Conservation (phyloP, 2,888 invertebrate genomes). For the Hermodice carunculata region DNA sequence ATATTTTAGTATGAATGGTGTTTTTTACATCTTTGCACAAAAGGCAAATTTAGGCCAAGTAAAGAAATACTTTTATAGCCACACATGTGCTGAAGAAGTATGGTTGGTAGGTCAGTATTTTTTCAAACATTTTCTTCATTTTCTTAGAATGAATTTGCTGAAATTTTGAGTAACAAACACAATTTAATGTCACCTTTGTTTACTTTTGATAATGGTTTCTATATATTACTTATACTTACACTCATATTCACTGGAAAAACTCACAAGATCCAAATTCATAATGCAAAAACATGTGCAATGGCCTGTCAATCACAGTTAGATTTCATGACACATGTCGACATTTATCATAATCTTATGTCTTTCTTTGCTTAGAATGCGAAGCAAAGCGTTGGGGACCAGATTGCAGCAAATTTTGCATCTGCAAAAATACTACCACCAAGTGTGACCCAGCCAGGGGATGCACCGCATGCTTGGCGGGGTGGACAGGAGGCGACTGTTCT, state of each 20-base stretch:
- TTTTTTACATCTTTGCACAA: too few species aligned
- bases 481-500: slow-evolving; percentile 3
- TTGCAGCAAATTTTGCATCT: background rate
- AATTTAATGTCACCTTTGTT: too few species aligned
- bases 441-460: background rate
- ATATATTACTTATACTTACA: too few species aligned
- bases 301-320: background rate
- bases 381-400: background rate
- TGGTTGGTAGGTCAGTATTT: too few species aligned
- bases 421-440: background rate
- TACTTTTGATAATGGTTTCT: too few species aligned
- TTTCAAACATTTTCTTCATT: too few species aligned
- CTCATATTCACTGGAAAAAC: background rate
- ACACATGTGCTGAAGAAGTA: too few species aligned
- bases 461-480: background rate
- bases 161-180: too few species aligned
- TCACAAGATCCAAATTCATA: background rate
- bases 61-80: too few species aligned
- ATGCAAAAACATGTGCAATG: background rate
- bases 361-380: background rate
- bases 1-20: too few species aligned
- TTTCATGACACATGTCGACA: background rate
- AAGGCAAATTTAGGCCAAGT: too few species aligned
- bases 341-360: background rate
- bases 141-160: too few species aligned